These are phyloP conservation scores for Zygothrica quintamaculata DNA, from an alignment of 2,888 invertebrate species.

Conservation along the genomic window DNA sequence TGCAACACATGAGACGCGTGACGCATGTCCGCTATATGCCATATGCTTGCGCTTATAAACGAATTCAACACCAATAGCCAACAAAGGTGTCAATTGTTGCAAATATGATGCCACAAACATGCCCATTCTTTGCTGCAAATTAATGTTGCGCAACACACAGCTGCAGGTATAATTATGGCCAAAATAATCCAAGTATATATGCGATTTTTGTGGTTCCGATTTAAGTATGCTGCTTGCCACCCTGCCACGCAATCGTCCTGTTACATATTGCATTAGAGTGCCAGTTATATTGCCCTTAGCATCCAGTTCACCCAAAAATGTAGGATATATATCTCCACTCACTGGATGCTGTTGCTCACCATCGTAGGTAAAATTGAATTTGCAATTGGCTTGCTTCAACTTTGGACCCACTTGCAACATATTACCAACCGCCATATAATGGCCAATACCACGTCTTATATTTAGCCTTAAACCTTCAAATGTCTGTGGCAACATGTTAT, in stretches of 20 bases:
- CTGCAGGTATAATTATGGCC: slow-evolving; percentile 36
- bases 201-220: slow-evolving; percentile 12
- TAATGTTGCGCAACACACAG: slow-evolving; percentile 33
- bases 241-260: slow-evolving; percentile 26
- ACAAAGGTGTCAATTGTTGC: slow-evolving; percentile 25
- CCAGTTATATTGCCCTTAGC: slow-evolving; percentile 29
- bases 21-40: slow-evolving; percentile 37
- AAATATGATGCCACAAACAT: slow-evolving; percentile 40
- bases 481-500: slow-evolving; percentile 32
- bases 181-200: slow-evolving; percentile 37
- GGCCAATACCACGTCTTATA: slow-evolving; percentile 3
- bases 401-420: slow-evolving; percentile 19
- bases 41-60: slow-evolving; percentile 37
- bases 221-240: slow-evolving; percentile 2
- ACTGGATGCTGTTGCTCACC: slow-evolving; percentile 8
- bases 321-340: slow-evolving; percentile 24
- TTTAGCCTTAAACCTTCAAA: slow-evolving; percentile 44
- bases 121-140: slow-evolving; percentile 22
- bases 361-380: slow-evolving; percentile 32
- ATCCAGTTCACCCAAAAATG: slow-evolving; percentile 33
- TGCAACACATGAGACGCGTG: slow-evolving; percentile 32
- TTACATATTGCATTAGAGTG: slow-evolving; percentile 25
- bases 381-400: slow-evolving; percentile 6
- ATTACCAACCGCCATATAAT: slow-evolving; percentile 23
- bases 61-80: slow-evolving; percentile 42